Conservation (phyloP, 1,140 invertebrate species). For the Ceratitis capitata region DNA sequence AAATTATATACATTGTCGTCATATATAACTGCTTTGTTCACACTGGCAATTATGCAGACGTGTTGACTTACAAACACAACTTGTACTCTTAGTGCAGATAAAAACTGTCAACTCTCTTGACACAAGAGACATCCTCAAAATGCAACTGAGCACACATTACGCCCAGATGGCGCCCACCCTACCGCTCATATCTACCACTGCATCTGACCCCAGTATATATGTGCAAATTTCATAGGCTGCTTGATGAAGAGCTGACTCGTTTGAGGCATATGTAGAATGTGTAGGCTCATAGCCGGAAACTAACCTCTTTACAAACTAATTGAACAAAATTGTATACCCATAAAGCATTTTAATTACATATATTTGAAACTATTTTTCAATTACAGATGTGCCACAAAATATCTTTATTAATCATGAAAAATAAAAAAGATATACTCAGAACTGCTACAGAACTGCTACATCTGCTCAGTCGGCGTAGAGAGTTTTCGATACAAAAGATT, state of each 20-base stretch:
- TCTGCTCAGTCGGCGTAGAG: no score
- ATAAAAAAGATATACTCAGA: no score
- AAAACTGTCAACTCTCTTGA: conserved; percentile 26
- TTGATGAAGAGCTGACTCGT: neutral
- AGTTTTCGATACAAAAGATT: no score
- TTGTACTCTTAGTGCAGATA: neutral
- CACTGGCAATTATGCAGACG: neutral
- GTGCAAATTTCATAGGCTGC: neutral
- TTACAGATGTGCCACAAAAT: no score
- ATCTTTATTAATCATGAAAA: no score
- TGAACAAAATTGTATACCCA: neutral
- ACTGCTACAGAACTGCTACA: no score
- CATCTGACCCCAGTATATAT: neutral
- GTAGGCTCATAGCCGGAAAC: neutral
- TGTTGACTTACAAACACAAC: neutral
- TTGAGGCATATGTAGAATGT: neutral
- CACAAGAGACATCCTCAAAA: conserved; percentile 20
- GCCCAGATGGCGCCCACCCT: neutral
- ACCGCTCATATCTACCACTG: neutral
- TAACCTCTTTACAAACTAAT: neutral
- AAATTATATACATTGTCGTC: neutral
- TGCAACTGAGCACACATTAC: neutral
- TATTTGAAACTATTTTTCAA: no score
- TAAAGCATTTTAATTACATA: neutral
- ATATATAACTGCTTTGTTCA: neutral